These are phyloP conservation scores for Gobiocypris rarus DNA, from an alignment of 2,113 vertebrate species.

Conservation along the genomic window DNA sequence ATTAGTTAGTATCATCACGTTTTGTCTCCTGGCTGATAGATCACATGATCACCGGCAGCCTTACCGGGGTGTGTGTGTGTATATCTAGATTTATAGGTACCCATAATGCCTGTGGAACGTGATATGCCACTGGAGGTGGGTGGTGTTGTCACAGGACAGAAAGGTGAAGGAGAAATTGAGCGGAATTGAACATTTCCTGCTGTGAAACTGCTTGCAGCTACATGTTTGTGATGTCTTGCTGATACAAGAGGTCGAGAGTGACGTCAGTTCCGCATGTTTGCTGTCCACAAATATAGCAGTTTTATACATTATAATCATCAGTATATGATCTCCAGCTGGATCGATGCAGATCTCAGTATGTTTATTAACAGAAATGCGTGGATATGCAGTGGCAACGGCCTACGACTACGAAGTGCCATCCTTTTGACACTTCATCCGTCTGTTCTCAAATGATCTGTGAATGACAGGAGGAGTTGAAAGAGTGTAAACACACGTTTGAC, in stretches of 20 bases:
- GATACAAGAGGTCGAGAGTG: not conserved
- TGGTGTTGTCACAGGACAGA: not conserved
- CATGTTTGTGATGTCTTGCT: not conserved
- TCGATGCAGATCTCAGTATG: not conserved
- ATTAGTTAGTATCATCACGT: slow-evolving; percentile 54
- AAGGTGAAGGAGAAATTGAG: slow-evolving; percentile 41
- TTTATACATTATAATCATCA: not conserved
- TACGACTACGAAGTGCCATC: not conserved
- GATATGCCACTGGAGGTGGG: slow-evolving; percentile 50
- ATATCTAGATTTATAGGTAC: slow-evolving; percentile 54
- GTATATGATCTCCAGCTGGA: not conserved
- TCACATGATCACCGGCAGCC: slow-evolving; percentile 41
- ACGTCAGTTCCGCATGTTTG: not conserved
- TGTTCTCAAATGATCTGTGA: slow-evolving; percentile 4
- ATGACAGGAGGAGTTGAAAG: slow-evolving; percentile 15
- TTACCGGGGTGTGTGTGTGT: slow-evolving; percentile 52
- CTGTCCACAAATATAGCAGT: not conserved
- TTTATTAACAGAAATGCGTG: not conserved
- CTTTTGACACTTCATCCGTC: slow-evolving; percentile 17
- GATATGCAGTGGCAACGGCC: not conserved
- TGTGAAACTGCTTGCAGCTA: not conserved
- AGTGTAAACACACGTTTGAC: slow-evolving; percentile 27
- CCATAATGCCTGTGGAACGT: slow-evolving; percentile 50
- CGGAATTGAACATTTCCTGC: slow-evolving; percentile 12
- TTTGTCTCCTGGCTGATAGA: slow-evolving; percentile 33